These are phyloP conservation scores for Rhipidura dahli DNA, from an alignment of 2,113 vertebrate species.

Conservation along the genomic window DNA sequence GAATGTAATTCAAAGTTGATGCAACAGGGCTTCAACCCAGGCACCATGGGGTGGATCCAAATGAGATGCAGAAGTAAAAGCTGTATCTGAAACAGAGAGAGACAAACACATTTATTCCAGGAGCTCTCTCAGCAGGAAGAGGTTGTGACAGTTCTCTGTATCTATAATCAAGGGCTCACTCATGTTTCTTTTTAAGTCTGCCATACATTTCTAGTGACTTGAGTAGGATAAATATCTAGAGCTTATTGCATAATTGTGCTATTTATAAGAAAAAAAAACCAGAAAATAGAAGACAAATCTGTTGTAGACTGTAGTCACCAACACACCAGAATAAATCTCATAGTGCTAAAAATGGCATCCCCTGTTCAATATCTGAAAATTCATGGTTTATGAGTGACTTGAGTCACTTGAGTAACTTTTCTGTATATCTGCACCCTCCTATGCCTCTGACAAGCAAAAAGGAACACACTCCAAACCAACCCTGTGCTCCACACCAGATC, in stretches of 20 bases:
- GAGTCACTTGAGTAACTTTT: neutral
- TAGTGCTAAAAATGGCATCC: neutral
- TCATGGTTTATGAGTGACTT: neutral
- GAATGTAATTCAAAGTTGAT: neutral
- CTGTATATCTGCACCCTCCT: neutral
- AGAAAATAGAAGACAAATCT: neutral
- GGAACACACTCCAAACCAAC: accelerated
- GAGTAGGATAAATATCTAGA: neutral
- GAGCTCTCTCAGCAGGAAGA: neutral
- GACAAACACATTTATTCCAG: neutral
- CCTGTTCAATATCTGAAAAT: neutral
- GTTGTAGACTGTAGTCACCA: neutral
- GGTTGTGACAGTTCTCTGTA: neutral
- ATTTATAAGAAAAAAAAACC: neutral
- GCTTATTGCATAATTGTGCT: neutral
- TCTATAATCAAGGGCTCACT: neutral
- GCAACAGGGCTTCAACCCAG: neutral
- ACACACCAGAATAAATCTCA: neutral
- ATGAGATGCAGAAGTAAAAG: neutral
- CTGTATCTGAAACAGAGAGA: neutral
- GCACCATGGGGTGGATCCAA: neutral
- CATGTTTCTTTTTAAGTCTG: neutral
- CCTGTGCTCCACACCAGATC: neutral
- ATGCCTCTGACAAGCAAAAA: neutral
- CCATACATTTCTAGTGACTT: neutral